phyloP scores from a whole-genome alignment of 2,113 vertebrate species.

The Himantopus leucocephalus region DNA sequence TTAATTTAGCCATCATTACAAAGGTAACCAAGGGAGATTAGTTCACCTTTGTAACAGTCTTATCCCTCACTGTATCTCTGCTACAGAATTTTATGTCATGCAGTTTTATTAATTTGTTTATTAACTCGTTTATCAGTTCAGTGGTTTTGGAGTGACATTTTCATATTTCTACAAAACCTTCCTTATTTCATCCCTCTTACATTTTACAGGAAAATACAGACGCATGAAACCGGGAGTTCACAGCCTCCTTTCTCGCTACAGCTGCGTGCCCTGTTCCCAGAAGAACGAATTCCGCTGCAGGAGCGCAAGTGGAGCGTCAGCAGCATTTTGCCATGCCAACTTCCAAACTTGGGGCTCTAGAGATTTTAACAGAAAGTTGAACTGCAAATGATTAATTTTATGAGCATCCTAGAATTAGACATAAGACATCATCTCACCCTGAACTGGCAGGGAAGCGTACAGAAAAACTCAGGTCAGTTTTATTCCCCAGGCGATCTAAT shows the following conservation, averaged over 20 bases:
- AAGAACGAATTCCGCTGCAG: neutral
- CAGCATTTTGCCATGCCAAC: neutral
- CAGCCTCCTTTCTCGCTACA: neutral
- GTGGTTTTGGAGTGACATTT: neutral
- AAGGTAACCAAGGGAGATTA: neutral
- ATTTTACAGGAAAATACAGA: neutral
- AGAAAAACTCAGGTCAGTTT: neutral
- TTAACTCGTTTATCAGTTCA: neutral
- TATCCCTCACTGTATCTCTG: neutral
- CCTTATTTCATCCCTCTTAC: neutral
- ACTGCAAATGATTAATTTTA: neutral
- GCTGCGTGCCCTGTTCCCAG: accelerated
- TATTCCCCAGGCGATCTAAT: neutral
- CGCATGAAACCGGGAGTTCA: neutral
- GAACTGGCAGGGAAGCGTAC: neutral
- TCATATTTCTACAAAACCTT: neutral
- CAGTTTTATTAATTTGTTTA: neutral
- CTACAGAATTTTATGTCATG: neutral
- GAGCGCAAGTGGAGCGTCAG: neutral
- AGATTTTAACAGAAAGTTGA: neutral
- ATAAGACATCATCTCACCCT: neutral
- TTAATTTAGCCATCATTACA: neutral
- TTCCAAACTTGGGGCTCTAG: neutral
- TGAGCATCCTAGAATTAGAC: neutral
- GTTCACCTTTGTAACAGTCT: neutral